Evolutionary conservation across 2,888 invertebrate genomes (phyloP), one percentile per base, ranked within the genome.

Genomic region (Chalcis sispes): DNA sequence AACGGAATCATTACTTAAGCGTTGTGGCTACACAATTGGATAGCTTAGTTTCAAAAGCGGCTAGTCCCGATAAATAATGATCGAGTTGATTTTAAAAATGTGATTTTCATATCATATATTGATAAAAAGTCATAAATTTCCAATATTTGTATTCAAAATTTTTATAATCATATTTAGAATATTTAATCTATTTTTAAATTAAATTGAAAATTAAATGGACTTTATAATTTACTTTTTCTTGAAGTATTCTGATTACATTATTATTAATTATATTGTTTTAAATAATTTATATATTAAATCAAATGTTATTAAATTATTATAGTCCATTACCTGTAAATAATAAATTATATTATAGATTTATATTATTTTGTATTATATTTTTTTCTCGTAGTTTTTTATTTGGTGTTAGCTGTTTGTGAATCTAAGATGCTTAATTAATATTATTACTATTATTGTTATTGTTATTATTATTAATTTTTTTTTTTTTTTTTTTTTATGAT

Each of bases 11-110:
- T 42, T 64, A 58, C 42, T 72, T 70, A 52, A 77, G 32, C 52
- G 18, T 69, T 72, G 66, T 56, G 67, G 64, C 67, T 62, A 7
- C 29, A 8, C 58, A 15, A 59, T 67, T 58, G 40, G 13, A 46
- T 59, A 59, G 52, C 48, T 72, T 52, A 65, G 69, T 52, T 69
- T 65, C 32, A 62, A 64, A 58, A 15, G n/a, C 46, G 36, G 20
- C 15, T 50, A 20, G 56, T 18, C 13, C 5, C 10, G 20, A 58
- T 32, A 54, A 46, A 40, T 29, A 27, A 5, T 32, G 32, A 32
- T 3, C 8, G 18, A 27, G 29, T 20, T 20, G n/a, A 50, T 3
- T 7, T 20, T 32, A 27, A 25, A 25, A 18, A n/a, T 23, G 13
- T n/a, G n/a, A n/a, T n/a, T n/a, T n/a, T n/a, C n/a, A n/a, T n/a